A percentile compares a stretch with the other conserved stretches of the same genome.
These are phyloP conservation scores for Rhogogaster chlorosoma DNA, from an alignment of 2,888 invertebrate species.

Conservation along the genomic window DNA sequence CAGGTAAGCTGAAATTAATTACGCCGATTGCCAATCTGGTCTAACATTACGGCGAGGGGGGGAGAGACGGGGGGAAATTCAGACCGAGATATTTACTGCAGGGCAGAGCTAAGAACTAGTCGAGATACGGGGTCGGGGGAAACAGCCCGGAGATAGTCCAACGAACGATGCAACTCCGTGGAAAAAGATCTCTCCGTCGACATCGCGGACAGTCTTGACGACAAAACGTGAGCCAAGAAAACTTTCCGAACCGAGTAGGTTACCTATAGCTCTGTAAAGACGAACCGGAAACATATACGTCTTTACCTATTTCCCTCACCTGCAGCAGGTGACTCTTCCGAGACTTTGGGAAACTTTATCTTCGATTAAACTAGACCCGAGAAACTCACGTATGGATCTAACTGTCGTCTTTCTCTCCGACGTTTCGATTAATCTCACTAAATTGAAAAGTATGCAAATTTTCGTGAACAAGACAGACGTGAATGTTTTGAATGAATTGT, in stretches of 20 bases:
- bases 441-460: background rate
- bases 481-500: too few relatives aligned
- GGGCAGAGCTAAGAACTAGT: background rate
- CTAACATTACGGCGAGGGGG: background rate
- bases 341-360: background rate
- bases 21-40: constrained; percentile 30
- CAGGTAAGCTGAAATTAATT: constrained; percentile 83
- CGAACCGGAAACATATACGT: background rate
- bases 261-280: background rate
- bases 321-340: background rate
- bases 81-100: background rate
- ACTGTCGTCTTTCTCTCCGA: background rate
- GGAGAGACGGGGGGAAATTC: constrained; percentile 6
- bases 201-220: constrained; percentile 19
- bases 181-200: background rate
- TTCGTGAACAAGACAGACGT: background rate
- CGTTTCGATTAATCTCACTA: background rate
- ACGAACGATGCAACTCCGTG: background rate
- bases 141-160: background rate
- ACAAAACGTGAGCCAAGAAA: background rate
- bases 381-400: background rate
- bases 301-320: background rate
- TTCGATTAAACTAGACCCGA: background rate
- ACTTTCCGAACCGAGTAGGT: background rate
- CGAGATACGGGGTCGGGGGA: background rate